Evolutionary conservation across 1,140 invertebrate genomes (phyloP).

Genomic region (Orchesella cincta): DNA sequence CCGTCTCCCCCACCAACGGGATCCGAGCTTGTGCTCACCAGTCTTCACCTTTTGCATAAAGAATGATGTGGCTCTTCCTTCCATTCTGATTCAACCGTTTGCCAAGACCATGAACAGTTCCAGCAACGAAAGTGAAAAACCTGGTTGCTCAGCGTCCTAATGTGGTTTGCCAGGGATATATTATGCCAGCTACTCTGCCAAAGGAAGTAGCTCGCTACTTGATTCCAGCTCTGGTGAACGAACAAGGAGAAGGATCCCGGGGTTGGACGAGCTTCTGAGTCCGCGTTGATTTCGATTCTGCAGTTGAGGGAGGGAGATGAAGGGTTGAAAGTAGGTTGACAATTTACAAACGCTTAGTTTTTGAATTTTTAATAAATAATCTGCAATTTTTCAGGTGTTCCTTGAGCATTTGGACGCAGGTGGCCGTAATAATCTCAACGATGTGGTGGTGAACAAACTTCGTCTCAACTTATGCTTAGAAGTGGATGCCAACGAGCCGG

Average conservation of each 20-base stretch:
- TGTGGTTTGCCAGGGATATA: conserved; percentile 68
- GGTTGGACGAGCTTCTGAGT: conserved; percentile 89
- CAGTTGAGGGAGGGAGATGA: conserved; percentile 74
- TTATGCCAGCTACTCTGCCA: conserved; percentile 64
- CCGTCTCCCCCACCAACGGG: too few species aligned
- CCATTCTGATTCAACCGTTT: too few species aligned
- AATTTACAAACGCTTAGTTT: neutral
- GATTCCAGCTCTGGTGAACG: conserved; percentile 89
- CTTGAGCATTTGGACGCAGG: conserved; percentile 58
- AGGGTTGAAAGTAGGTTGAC: conserved; percentile 68
- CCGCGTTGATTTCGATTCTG: conserved; percentile 81
- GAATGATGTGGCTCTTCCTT: too few species aligned
- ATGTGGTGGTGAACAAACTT: conserved; percentile 84
- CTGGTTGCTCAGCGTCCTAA: conserved; percentile 78
- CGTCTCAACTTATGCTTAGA: conserved; percentile 72
- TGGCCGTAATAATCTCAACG: conserved; percentile 80
- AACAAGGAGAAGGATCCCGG: conserved; percentile 94
- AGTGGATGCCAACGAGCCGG: conserved; percentile 79
- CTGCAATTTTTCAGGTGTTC: neutral
- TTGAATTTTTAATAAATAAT: neutral
- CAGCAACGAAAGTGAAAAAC: conserved; percentile 93
- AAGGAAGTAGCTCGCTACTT: conserved; percentile 72
- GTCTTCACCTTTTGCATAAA: conserved; percentile 74
- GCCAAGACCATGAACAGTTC: conserved; percentile 88
- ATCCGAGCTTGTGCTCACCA: too few species aligned